A percentile compares a stretch with the other conserved stretches of the same genome.
Conservation (phyloP, 2,888 invertebrate genomes). For the Drosophila rellima region DNA sequence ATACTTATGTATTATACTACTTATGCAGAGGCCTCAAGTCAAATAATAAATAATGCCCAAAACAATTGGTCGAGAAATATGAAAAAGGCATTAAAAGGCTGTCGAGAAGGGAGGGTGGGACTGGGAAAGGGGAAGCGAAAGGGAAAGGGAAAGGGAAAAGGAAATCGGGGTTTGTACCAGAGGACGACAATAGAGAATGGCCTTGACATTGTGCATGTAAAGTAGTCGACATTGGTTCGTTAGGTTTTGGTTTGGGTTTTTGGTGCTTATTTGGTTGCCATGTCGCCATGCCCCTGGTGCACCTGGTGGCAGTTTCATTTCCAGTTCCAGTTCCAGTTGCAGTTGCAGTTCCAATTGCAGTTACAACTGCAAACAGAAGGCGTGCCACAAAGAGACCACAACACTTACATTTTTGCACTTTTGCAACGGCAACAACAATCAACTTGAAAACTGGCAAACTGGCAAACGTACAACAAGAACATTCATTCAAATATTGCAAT, state of each 20-base stretch:
- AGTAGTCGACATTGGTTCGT: slow-evolving; percentile 39
- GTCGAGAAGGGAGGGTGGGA: background rate
- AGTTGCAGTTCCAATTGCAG: background rate
- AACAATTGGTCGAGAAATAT: slow-evolving; percentile 48
- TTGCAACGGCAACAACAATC: slow-evolving; percentile 27
- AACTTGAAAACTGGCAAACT: slow-evolving; percentile 10
- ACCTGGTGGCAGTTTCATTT: slow-evolving; percentile 34
- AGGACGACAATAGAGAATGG: slow-evolving; percentile 42
- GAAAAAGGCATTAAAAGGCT: slow-evolving; percentile 21
- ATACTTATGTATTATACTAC: background rate
- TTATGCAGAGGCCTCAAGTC: slow-evolving; percentile 9
- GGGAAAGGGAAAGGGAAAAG: too few relatives aligned
- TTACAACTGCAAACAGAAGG: slow-evolving; percentile 7
- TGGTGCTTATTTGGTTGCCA: slow-evolving; percentile 33
- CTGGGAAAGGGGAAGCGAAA: background rate
- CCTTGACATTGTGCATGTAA: slow-evolving; percentile 78
- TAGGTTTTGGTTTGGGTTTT: background rate
- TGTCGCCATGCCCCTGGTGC: slow-evolving; percentile 24
- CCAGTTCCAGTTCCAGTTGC: background rate
- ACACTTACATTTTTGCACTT: slow-evolving; percentile 45
- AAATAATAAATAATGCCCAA: slow-evolving; percentile 45
- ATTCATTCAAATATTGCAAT: slow-evolving; percentile 5
- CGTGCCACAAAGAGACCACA: slow-evolving; percentile 17
- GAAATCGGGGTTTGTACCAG: slow-evolving; percentile 2
- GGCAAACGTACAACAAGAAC: slow-evolving; percentile 9